Conservation (phyloP, 2,797 vertebrate species). For the Lophius americanus region DNA sequence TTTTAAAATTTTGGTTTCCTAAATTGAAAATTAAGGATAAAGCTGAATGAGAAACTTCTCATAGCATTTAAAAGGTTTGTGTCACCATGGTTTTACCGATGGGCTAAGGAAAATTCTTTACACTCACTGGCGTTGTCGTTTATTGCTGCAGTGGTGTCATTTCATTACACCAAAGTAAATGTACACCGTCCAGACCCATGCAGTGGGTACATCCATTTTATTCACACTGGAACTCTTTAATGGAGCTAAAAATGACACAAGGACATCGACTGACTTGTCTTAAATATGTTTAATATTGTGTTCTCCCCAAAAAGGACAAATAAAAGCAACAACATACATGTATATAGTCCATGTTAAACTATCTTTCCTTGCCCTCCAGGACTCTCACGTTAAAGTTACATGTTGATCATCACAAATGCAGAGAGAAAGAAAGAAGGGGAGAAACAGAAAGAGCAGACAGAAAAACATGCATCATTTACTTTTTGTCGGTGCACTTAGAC, state of each 20-base stretch:
- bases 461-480: constrained; percentile 71
- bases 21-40: too few species aligned
- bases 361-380: constrained; percentile 66
- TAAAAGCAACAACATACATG: constrained; percentile 72
- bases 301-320: constrained; percentile 73
- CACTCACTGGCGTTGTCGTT: too few species aligned
- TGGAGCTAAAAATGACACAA: constrained; percentile 19
- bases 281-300: constrained; percentile 70
- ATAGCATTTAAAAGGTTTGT: too few species aligned
- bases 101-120: too few species aligned
- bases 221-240: not conserved
- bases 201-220: not conserved
- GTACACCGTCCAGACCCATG: not conserved
- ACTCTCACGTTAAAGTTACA: constrained; percentile 73
- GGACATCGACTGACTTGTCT: constrained; percentile 23
- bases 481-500: constrained; percentile 66
- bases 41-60: too few species aligned
- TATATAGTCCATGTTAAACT: constrained; percentile 66
- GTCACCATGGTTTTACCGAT: too few species aligned
- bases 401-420: constrained; percentile 67
- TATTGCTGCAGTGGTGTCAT: too few species aligned
- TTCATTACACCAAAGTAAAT: too few species aligned
- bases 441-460: constrained; percentile 64
- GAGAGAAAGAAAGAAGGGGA: constrained; percentile 51
- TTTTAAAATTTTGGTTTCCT: too few species aligned